Base-by-base conservation (phyloP, 2,113 vertebrate genomes). In the Callionymus lyra region DNA sequence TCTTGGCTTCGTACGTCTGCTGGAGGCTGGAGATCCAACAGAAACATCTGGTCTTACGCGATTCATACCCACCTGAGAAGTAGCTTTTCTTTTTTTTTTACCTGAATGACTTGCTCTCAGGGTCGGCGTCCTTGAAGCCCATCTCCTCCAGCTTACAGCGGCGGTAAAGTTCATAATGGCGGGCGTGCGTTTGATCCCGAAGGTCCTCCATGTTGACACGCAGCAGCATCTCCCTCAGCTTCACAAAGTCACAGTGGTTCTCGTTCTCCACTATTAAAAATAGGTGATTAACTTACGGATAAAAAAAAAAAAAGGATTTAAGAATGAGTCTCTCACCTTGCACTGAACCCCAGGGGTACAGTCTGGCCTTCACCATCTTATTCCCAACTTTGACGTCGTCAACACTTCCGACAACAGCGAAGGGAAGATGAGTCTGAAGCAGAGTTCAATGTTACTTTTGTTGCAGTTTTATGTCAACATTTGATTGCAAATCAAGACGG, bases 191-290 rank as follows among this genome's bases (percentile, higher is more conserved):
- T 84, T 97, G 94, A 53, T 98, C 93, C 0, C 91, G 72, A 5
- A 98, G 89, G 27, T 98, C 94, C 65, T 97, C 90, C 92, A 94
- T 98, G 71, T 98, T 97, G 10, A 98, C 92, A 1, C 92, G 86
- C 15, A 97, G 87, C 56, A 97, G 70, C 93, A 98, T 98, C 46
- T 98, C 93, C 57, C 92, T 75, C 49, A 97, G 86, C 52, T 97
- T 95, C 74, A 97, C 90, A n/a, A 97, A 97, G 74, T 97, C 93
- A 48, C 92, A 97, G 59, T 97, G 94, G 31, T 84, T 94, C 65
- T 98, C 94, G 0, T 97, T 97, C 76, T 98, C 94, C 68, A 98
- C 93, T 97, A 27, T n/a, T 16, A 62, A 3, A 35, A 43, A 53
- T 14, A 37, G 8, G 3, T 1, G 15, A 9, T 33, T 31, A 52